Percentiles rank a stretch among this genome's conserved stretches.
These are phyloP conservation scores for Drosophila varians DNA, from an alignment of 1,140 invertebrate genomes.

Conservation along the genomic window DNA sequence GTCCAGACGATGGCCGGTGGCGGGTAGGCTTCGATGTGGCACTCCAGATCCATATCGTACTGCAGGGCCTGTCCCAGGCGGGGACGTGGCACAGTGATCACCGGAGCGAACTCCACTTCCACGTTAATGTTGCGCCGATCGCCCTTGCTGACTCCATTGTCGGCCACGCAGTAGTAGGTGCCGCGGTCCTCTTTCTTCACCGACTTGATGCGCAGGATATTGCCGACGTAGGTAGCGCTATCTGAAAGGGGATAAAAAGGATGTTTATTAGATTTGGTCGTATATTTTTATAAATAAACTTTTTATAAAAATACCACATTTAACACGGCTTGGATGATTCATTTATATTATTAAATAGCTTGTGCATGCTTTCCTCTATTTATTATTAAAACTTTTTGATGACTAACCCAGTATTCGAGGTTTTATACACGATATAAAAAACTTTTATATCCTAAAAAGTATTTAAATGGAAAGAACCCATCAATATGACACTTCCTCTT, in stretches of 20 bases:
- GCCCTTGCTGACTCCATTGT: constrained; percentile 94
- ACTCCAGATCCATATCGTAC: constrained; percentile 96
- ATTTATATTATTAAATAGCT: background rate
- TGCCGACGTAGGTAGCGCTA: constrained; percentile 88
- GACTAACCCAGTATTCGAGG: background rate
- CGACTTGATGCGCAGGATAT: constrained; percentile 90
- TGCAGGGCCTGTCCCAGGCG: constrained; percentile 93
- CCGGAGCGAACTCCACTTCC: constrained; percentile 94
- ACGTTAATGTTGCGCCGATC: constrained; percentile 93
- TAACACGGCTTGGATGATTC: background rate
- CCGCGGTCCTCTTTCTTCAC: constrained; percentile 95
- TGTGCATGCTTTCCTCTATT: background rate
- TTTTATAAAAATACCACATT: background rate
- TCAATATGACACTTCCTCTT: background rate
- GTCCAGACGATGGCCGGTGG: constrained; percentile 94
- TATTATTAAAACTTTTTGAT: background rate
- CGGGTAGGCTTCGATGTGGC: constrained; percentile 96
- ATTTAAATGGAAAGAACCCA: no score
- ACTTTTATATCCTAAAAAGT: no score
- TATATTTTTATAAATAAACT: no score
- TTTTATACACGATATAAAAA: no score
- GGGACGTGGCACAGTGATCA: constrained; percentile 92
- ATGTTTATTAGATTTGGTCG: constrained; percentile 1
- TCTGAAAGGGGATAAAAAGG: constrained; percentile 56
- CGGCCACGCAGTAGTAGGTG: constrained; percentile 96